A percentile compares a stretch with the other conserved stretches of the same genome.
Evolutionary conservation across 1,140 invertebrate species (phyloP).

Genomic region (Palaemon carinicauda): DNA sequence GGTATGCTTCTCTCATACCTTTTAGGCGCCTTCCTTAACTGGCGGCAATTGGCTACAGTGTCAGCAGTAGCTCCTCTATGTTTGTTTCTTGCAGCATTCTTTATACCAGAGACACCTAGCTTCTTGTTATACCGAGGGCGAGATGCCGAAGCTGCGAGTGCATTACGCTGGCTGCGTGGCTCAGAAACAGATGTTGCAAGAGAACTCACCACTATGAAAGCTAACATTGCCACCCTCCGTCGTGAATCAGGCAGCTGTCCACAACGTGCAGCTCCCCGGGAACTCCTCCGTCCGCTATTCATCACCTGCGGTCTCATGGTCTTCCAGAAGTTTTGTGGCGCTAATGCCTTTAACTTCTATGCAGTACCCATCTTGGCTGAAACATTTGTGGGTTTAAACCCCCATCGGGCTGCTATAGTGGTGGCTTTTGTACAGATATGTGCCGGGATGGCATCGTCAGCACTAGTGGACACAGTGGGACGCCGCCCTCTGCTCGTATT

Average conservation of each 20-base stretch:
- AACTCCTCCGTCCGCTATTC: conserved; percentile 71
- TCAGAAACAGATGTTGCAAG: conserved; percentile 75
- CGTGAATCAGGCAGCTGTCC: conserved; percentile 59
- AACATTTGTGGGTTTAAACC: conserved; percentile 78
- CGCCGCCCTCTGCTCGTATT: conserved; percentile 79
- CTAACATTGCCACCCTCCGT: conserved; percentile 69
- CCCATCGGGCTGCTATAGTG: conserved; percentile 80
- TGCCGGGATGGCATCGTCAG: conserved; percentile 79
- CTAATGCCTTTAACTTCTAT: conserved; percentile 84
- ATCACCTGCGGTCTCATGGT: conserved; percentile 86
- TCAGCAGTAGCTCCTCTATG: conserved; percentile 75
- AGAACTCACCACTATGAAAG: conserved; percentile 74
- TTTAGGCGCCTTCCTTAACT: conserved; percentile 80
- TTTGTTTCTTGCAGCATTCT: conserved; percentile 62
- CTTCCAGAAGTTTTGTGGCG: conserved; percentile 83
- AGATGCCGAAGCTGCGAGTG: conserved; percentile 79
- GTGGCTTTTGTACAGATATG: conserved; percentile 81
- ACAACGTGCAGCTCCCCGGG: conserved; percentile 62
- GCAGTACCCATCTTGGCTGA: conserved; percentile 80
- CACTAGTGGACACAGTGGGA: conserved; percentile 81
- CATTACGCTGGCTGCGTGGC: conserved; percentile 79
- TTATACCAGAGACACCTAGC: conserved; percentile 83
- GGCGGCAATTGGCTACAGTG: conserved; percentile 80
- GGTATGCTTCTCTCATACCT: conserved; percentile 84
- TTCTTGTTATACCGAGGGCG: conserved; percentile 78